These are phyloP conservation scores for Ceuthmochares aereus DNA, from an alignment of 2,113 vertebrate species.

Conservation along the genomic window DNA sequence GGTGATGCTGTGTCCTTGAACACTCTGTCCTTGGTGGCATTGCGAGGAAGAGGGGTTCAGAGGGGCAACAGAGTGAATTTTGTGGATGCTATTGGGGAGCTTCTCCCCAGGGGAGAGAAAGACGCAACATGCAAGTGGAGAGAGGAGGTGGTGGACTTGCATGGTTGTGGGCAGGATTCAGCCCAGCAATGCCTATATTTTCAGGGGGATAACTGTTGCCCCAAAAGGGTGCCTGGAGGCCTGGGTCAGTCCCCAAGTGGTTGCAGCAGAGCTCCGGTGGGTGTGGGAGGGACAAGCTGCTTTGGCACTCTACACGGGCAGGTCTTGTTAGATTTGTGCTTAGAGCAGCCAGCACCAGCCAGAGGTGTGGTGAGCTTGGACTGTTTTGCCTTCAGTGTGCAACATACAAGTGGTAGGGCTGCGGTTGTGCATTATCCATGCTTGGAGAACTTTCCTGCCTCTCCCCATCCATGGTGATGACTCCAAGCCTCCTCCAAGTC, in stretches of 20 bases:
- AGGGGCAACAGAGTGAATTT: background rate
- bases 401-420: background rate
- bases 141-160: background rate
- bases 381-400: background rate
- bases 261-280: background rate
- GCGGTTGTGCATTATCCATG: rapidly evolving
- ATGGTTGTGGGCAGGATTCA: background rate
- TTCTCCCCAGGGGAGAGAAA: background rate
- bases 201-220: background rate
- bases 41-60: background rate
- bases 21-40: background rate
- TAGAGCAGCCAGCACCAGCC: background rate
- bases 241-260: background rate
- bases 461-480: background rate
- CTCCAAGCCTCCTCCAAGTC: background rate
- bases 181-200: background rate
- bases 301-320: rapidly evolving
- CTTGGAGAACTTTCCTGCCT: background rate
- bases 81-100: background rate
- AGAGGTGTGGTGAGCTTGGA: rapidly evolving
- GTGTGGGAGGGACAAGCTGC: background rate
- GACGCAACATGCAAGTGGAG: rapidly evolving
- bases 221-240: background rate
- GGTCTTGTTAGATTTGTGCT: rapidly evolving
- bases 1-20: background rate